Conservation (phyloP, 2,797 vertebrate genomes). For the Muscicapa comitata region DNA sequence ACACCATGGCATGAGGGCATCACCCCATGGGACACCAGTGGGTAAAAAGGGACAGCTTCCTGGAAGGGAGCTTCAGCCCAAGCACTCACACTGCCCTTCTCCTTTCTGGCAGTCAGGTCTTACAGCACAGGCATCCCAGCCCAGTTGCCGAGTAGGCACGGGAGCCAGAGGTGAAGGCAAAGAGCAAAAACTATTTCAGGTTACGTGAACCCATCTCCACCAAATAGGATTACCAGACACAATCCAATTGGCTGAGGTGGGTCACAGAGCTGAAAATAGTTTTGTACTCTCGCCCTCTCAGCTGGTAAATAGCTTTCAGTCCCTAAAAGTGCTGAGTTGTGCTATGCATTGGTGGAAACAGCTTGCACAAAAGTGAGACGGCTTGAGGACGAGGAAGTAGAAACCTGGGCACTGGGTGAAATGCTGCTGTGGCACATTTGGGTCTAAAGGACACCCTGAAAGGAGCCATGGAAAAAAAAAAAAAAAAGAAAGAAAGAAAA, state of each 20-base stretch:
- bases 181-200: slow-evolving; percentile 46
- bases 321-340: slow-evolving; percentile 37
- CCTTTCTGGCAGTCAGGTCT: background rate
- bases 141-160: accelerated
- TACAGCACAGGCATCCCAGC: background rate
- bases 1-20: accelerated
- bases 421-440: background rate
- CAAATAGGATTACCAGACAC: slow-evolving; percentile 62
- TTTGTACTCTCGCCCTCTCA: slow-evolving; percentile 45
- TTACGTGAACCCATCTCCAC: background rate
- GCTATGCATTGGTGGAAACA: background rate
- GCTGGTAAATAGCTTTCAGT: slow-evolving; percentile 50
- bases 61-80: background rate
- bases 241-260: slow-evolving; percentile 48
- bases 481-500: no score
- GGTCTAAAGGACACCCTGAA: background rate
- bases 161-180: background rate
- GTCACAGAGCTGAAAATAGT: slow-evolving; percentile 60
- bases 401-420: background rate
- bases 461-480: background rate
- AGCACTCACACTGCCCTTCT: background rate
- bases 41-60: background rate
- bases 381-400: background rate
- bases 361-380: background rate
- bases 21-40: accelerated